phyloP scores from a whole-genome alignment of 2,888 invertebrate species.

The Osmoderma eremita region DNA sequence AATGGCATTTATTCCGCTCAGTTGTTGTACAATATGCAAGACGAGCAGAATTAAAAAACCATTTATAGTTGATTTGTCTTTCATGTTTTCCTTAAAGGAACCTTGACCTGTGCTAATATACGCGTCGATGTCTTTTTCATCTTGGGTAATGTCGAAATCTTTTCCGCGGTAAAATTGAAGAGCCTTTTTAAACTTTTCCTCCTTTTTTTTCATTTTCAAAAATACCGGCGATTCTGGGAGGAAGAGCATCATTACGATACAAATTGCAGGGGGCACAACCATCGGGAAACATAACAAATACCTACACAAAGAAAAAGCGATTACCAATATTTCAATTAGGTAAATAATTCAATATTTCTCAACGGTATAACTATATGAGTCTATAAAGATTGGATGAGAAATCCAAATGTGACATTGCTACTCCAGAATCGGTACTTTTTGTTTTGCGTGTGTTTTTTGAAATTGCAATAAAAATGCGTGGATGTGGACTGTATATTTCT shows the following conservation, averaged over 20 bases:
- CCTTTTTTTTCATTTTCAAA: slow-evolving; percentile 68
- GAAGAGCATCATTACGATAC: slow-evolving; percentile 71
- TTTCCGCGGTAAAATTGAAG: slow-evolving; percentile 78
- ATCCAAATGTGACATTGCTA: no score
- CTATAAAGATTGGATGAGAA: no score
- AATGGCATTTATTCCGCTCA: slow-evolving; percentile 82
- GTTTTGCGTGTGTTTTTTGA: no score
- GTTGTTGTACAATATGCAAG: slow-evolving; percentile 75
- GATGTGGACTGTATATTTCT: no score
- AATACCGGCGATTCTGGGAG: slow-evolving; percentile 80
- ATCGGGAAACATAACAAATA: slow-evolving; percentile 17
- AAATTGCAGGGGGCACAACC: slow-evolving; percentile 58
- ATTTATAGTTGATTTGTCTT: slow-evolving; percentile 55
- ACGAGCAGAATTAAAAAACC: slow-evolving; percentile 58
- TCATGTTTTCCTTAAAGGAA: slow-evolving; percentile 44
- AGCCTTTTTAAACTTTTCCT: slow-evolving; percentile 69
- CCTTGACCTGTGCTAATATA: slow-evolving; percentile 48
- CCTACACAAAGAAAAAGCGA: not conserved
- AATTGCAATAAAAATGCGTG: no score
- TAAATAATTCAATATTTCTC: no score
- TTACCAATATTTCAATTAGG: no score
- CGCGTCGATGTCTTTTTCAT: slow-evolving; percentile 73
- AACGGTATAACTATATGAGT: no score
- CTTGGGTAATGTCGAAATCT: slow-evolving; percentile 71
- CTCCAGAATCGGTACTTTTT: no score